Conservation (phyloP, 2,888 invertebrate genomes). For the Emmelina monodactyla region DNA sequence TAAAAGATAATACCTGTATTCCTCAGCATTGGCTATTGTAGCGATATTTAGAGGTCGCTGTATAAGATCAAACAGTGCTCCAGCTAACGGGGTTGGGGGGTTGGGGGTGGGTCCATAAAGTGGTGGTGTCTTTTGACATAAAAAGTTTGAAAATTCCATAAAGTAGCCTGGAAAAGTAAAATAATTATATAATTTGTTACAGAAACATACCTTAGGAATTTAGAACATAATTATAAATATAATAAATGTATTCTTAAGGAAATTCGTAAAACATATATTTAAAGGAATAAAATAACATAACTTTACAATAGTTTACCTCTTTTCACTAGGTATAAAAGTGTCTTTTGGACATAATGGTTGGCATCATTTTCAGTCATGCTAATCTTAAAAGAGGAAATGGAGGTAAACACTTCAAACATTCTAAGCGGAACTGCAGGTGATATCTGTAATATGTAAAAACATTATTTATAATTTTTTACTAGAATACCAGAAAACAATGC, state of each 20-base stretch:
- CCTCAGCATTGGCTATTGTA: constrained; percentile 28
- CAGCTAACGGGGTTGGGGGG: constrained; percentile 77
- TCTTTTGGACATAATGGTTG: constrained; percentile 35
- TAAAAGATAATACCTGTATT: background rate
- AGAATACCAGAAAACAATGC: background rate
- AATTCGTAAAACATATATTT: no score
- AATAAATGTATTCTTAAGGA: no score
- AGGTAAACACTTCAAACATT: constrained; percentile 80
- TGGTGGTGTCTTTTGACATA: constrained; percentile 76
- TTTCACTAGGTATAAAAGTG: constrained; percentile 62
- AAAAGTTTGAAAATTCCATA: constrained; percentile 70
- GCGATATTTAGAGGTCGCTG: constrained; percentile 75
- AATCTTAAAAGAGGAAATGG: constrained; percentile 42
- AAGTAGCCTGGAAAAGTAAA: constrained; percentile 71
- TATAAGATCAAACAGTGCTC: constrained; percentile 78
- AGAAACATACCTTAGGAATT: no score
- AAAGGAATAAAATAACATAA: no score
- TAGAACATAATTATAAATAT: no score
- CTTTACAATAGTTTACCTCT: no score
- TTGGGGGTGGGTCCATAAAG: constrained; percentile 71
- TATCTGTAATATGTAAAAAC: constrained; percentile 26
- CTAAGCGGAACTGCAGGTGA: constrained; percentile 77
- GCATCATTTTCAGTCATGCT: constrained; percentile 39
- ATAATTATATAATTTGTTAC: constrained; percentile 1
- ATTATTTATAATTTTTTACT: background rate